phyloP scores from a whole-genome alignment of 2,888 invertebrate species.

The Xestoiulus laeticollis region DNA sequence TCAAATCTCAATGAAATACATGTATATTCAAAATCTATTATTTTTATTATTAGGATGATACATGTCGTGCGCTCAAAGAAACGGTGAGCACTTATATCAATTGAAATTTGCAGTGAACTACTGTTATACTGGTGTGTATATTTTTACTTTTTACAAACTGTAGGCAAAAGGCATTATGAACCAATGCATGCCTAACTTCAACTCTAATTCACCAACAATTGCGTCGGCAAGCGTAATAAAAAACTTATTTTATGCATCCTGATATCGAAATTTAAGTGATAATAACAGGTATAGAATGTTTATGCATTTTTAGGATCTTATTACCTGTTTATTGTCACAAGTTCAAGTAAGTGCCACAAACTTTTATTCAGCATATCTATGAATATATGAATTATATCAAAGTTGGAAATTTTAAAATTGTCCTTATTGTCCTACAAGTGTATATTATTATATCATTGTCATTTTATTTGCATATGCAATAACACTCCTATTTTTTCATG shows the following conservation, averaged over 20 bases:
- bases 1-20: neutral
- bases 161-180: neutral
- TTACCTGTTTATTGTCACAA: neutral
- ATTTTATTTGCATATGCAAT: too few species aligned
- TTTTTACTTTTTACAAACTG: neutral
- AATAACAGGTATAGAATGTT: neutral
- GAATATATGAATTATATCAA: too few species aligned
- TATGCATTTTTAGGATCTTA: neutral
- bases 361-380: too few species aligned
- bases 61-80: neutral
- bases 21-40: neutral
- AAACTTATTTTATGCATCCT: neutral
- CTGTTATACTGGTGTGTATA: neutral
- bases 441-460: too few species aligned
- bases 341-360: neutral
- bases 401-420: too few species aligned
- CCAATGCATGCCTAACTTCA: neutral
- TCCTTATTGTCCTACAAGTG: too few species aligned
- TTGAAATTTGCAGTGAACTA: neutral
- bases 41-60: neutral
- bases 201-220: neutral
- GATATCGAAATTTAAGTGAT: neutral
- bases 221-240: neutral
- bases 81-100: neutral
- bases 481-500: too few species aligned